Evolutionary conservation across 2,797 vertebrate genomes (phyloP).

Genomic region (Neosilurus mollespiculum): DNA sequence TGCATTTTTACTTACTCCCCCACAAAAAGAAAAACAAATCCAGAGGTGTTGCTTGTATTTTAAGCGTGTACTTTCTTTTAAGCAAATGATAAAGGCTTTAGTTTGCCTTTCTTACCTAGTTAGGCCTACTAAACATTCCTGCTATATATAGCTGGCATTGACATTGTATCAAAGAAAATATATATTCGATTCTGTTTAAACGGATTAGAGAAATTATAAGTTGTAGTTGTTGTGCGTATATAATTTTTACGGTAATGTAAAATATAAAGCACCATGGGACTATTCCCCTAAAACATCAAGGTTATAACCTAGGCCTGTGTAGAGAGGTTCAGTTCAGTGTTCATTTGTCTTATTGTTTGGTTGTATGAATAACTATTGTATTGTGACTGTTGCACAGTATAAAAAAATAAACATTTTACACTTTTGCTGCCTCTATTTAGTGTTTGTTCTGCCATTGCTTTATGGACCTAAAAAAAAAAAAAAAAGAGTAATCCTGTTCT

Average conservation of each 20-base stretch:
- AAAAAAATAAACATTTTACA: constrained; percentile 87
- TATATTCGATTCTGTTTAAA: constrained; percentile 53
- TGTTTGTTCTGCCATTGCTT: neutral
- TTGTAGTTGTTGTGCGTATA: constrained; percentile 51
- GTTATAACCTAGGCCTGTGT: constrained; percentile 39
- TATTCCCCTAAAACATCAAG: neutral
- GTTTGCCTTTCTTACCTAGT: constrained; percentile 53
- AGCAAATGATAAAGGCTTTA: constrained; percentile 50
- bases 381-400: constrained; percentile 86
- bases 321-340: constrained; percentile 68
- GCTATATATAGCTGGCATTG: constrained; percentile 49
- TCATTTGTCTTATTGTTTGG: constrained; percentile 77
- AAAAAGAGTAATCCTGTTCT: neutral
- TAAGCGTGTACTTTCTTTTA: constrained; percentile 67
- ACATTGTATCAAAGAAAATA: constrained; percentile 50
- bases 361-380: constrained; percentile 81
- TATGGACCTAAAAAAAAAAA: neutral
- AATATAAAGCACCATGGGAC: neutral
- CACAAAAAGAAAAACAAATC: constrained; percentile 39
- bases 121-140: constrained; percentile 58
- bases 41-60: constrained; percentile 54
- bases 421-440: constrained; percentile 53
- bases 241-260: constrained; percentile 41
- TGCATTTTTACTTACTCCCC: constrained; percentile 54
- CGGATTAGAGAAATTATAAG: constrained; percentile 33